A percentile compares a stretch with the other conserved stretches of the same genome.
Evolutionary conservation across 2,113 vertebrate genomes (phyloP).

Genomic region (Ancistrus triradiatus): DNA sequence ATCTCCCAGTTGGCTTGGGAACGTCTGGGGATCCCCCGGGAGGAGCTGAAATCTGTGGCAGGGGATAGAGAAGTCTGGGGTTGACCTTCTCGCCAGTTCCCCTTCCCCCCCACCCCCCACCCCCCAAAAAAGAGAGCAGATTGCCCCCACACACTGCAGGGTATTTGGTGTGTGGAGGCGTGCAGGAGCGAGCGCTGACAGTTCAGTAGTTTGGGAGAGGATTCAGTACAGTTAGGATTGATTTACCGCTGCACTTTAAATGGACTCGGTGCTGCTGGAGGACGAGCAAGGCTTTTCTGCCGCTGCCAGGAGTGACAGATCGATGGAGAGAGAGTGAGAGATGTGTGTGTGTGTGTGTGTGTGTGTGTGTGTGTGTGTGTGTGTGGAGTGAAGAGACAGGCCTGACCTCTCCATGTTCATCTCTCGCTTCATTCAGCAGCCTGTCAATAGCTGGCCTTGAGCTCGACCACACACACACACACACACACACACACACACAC

Average conservation of each 20-base stretch:
- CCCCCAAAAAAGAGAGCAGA: too few species aligned
- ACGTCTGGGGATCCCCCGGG: too few species aligned
- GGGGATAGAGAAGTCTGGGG: too few species aligned
- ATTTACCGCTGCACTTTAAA: conserved; percentile 9
- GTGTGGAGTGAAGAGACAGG: conserved; percentile 44
- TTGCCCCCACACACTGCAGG: not conserved
- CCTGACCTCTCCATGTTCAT: conserved; percentile 26
- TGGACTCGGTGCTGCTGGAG: not conserved
- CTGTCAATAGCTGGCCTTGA: conserved; percentile 32
- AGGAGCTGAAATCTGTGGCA: too few species aligned
- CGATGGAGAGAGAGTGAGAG: conserved; percentile 25
- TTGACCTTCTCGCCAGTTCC: too few species aligned
- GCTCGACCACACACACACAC: not conserved
- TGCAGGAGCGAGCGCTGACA: too few species aligned
- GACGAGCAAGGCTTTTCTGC: not conserved
- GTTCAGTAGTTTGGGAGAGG: too few species aligned
- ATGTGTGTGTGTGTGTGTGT: conserved; percentile 9
- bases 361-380: conserved; percentile 27
- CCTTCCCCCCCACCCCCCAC: too few species aligned
- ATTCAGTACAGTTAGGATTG: too few species aligned
- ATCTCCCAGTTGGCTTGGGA: too few species aligned
- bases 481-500: not conserved
- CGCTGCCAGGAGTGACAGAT: conserved; percentile 12
- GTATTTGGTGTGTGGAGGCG: too few species aligned
- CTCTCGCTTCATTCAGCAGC: conserved; percentile 22